Evolutionary conservation across 2,113 vertebrate genomes (phyloP).

Genomic region (Onychostruthus taczanowskii): DNA sequence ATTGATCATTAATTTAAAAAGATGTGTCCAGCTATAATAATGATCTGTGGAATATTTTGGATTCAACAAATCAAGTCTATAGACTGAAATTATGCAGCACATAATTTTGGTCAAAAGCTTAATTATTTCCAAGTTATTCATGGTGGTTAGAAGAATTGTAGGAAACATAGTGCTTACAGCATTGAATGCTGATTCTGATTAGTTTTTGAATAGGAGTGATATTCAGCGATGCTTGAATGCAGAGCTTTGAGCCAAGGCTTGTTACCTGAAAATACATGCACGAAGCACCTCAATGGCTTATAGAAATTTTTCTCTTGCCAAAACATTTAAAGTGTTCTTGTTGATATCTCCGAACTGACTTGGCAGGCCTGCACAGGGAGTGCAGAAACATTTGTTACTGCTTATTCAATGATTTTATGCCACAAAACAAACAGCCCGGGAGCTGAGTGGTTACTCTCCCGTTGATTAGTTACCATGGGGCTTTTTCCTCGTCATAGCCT

Average conservation of each 20-base stretch:
- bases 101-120: slow-evolving; percentile 14
- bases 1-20: not conserved
- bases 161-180: not conserved
- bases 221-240: not conserved
- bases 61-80: not conserved
- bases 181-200: not conserved
- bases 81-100: not conserved
- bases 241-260: not conserved
- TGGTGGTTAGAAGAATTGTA: not conserved
- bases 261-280: not conserved
- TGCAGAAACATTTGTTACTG: not conserved
- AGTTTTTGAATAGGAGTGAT: not conserved
- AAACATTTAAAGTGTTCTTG: not conserved
- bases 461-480: not conserved
- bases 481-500: not conserved
- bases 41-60: not conserved
- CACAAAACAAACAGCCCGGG: not conserved
- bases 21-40: not conserved
- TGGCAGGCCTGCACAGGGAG: not conserved
- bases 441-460: not conserved
- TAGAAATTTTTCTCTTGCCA: not conserved
- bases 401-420: not conserved
- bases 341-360: not conserved
- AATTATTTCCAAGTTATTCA: not conserved
- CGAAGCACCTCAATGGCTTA: not conserved